These are phyloP conservation scores for Centropus bengalensis DNA, from an alignment of 2,113 vertebrate species.

Conservation along the genomic window DNA sequence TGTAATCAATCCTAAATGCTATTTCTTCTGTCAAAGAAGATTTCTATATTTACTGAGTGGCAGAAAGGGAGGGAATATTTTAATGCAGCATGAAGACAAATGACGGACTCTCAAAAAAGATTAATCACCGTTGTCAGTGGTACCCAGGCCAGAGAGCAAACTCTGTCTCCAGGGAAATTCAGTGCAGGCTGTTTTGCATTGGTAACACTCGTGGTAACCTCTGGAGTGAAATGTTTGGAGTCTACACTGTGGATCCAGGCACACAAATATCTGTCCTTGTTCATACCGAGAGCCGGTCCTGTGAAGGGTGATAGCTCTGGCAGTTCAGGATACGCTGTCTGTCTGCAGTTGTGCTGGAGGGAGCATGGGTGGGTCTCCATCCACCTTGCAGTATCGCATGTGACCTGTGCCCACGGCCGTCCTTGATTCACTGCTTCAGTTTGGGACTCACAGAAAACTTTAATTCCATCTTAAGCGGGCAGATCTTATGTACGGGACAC, in stretches of 20 bases:
- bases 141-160: not conserved
- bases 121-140: not conserved
- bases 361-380: not conserved
- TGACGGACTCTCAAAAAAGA: not conserved
- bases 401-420: not conserved
- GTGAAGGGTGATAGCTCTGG: not conserved
- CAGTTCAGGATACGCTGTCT: not conserved
- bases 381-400: too few relatives aligned
- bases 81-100: not conserved
- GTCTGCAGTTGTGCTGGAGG: rapidly evolving
- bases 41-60: not conserved
- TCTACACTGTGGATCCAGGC: not conserved
- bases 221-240: not conserved
- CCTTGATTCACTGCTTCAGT: not conserved
- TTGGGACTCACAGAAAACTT: not conserved
- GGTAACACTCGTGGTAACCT: not conserved
- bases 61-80: not conserved
- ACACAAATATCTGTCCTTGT: not conserved
- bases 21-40: not conserved
- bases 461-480: not conserved
- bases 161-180: not conserved
- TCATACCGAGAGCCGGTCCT: not conserved
- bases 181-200: not conserved
- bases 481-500: rapidly evolving
- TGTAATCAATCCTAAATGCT: not conserved